These are phyloP conservation scores for Nyctibius grandis DNA, from an alignment of 2,797 vertebrate species.

Conservation along the genomic window DNA sequence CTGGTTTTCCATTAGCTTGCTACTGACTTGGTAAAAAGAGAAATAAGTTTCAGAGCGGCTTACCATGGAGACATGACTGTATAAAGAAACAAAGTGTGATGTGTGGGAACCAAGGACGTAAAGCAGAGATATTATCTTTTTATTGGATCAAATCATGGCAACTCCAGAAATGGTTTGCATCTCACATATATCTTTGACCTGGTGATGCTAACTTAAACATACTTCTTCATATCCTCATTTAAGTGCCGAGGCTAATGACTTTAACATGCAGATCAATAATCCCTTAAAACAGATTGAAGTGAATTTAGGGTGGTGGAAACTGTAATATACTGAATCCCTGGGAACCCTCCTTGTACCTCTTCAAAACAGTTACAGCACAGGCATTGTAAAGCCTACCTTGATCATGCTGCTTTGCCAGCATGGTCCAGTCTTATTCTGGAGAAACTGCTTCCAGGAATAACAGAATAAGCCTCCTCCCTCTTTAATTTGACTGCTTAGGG, in stretches of 20 bases:
- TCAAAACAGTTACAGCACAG: neutral
- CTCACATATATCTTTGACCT: neutral
- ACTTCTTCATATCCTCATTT: neutral
- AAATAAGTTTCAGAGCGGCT: neutral
- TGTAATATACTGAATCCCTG: neutral
- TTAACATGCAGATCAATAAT: slow-evolving; percentile 19
- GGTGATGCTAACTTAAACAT: neutral
- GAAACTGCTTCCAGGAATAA: neutral
- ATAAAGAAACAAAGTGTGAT: neutral
- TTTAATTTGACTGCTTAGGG: neutral
- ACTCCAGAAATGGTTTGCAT: neutral
- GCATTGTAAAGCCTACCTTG: neutral
- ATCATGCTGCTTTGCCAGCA: neutral
- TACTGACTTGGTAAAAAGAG: neutral
- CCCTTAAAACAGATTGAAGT: neutral
- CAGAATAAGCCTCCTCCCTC: neutral
- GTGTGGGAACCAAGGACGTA: neutral
- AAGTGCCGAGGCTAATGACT: slow-evolving; percentile 15
- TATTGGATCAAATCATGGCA: neutral
- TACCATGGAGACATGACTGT: neutral
- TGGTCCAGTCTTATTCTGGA: neutral
- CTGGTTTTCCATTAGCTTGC: neutral
- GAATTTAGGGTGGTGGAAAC: neutral
- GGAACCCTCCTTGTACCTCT: neutral
- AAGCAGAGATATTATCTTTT: neutral